Base-by-base conservation (phyloP, 2,888 invertebrate species). In the Ditula angustiorana region DNA sequence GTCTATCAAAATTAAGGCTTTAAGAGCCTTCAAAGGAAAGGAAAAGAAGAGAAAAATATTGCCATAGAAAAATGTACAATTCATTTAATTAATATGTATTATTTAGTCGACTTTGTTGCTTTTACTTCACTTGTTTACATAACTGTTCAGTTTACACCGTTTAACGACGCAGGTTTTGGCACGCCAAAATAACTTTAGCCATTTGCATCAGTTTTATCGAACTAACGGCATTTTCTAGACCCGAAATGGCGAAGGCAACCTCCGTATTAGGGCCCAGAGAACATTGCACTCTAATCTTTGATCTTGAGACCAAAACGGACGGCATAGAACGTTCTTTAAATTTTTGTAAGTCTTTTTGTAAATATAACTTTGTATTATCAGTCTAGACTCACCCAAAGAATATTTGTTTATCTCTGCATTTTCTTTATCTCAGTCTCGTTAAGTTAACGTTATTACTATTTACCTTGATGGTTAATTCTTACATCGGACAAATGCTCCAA, bases 201-300 rank as follows among this genome's bases (percentile, higher is more conserved):
- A 33, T 64, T 64, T 58, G 46, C 28, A 58, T 53, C 58, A 44
- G 46, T 58, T 46, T 69, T 55, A 65, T 61, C 49, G 66, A 72
- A 73, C 71, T 74, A 77, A 80, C 76, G 72, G 74, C 78, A 81
- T 81, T 78, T 68, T 79, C 78, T 79, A 76, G 71, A 69, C 74
- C 77, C 69, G 67, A 82, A 81, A 81, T 71, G 75, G 76, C 71
- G 52, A 67, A 67, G 63, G 71, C 77, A 78, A 78, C 75, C 79
- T 76, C 75, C 70, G 74, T 71, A 69, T 80, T 75, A 79, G 83
- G 70, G 68, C 61, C 71, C 75, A 57, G 74, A 80, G 76, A 74
- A 74, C 79, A 74, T 78, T 79, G 77, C 73, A 76, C 77, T 73
- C 73, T 74, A 79, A 81, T 82, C 79, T 79, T 75, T 72, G 76